Conservation (phyloP, 2,113 vertebrate species). For the Elachura formosa region DNA sequence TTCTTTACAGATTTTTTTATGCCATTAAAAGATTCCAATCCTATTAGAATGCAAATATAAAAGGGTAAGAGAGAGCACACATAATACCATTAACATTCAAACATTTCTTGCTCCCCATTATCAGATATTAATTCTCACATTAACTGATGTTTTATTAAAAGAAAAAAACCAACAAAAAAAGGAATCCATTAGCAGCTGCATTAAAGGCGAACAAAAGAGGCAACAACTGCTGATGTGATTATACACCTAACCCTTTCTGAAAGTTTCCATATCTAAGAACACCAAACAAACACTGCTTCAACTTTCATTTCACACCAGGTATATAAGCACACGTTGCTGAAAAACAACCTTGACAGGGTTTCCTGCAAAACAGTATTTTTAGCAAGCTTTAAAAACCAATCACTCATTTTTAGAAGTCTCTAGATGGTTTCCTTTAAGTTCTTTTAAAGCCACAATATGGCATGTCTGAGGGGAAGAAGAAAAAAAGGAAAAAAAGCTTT, state of each 20-base stretch:
- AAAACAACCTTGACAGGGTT: not conserved
- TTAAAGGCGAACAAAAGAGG: constrained; percentile 28
- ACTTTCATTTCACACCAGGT: not conserved
- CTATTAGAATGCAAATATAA: constrained; percentile 56
- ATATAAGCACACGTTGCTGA: not conserved
- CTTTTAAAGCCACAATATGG: not conserved
- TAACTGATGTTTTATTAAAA: constrained; percentile 27
- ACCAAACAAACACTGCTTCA: not conserved
- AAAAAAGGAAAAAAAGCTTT: not conserved
- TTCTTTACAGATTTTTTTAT: not conserved
- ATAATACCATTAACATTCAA: constrained; percentile 47
- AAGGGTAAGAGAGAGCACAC: not conserved
- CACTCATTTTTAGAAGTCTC: not conserved
- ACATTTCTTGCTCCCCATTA: constrained; percentile 39
- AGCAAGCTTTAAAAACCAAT: not conserved
- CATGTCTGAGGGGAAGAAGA: accelerated
- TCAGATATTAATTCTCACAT: constrained; percentile 52
- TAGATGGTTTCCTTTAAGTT: not conserved
- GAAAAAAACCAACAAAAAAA: not conserved
- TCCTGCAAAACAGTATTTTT: not conserved
- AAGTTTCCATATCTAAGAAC: not conserved
- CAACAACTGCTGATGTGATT: constrained; percentile 14
- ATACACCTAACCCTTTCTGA: not conserved
- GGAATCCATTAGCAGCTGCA: constrained; percentile 30
- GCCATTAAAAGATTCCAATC: constrained; percentile 29